Percentiles rank a stretch among this genome's conserved stretches.
Conservation (phyloP, 1,140 invertebrate genomes). For the Drosophila pachea region DNA sequence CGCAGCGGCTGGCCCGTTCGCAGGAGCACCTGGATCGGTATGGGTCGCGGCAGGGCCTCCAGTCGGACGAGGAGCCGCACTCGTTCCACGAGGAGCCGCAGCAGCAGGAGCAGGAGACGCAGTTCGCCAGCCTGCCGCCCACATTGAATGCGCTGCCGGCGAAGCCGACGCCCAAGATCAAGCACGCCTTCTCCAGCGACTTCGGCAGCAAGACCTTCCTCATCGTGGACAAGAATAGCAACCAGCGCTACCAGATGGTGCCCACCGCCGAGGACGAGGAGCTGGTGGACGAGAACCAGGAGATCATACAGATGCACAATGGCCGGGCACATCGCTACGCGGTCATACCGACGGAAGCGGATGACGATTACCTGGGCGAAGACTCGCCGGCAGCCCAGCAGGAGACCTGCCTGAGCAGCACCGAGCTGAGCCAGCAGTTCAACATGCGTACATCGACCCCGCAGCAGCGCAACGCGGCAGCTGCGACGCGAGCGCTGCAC, state of each 20-base stretch:
- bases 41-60: conserved; percentile 49
- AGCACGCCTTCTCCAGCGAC: conserved; percentile 80
- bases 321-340: conserved; percentile 82
- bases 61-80: conserved; percentile 66
- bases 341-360: conserved; percentile 80
- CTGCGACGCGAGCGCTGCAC: conserved; percentile 87
- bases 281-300: conserved; percentile 80
- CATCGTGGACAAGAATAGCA: conserved; percentile 81
- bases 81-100: conserved; percentile 71
- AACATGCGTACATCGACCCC: conserved; percentile 64
- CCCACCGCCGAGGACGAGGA: conserved; percentile 82
- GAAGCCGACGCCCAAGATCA: conserved; percentile 59
- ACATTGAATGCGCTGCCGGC: conserved; percentile 29
- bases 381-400: conserved; percentile 58
- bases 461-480: conserved; percentile 79
- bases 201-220: conserved; percentile 81
- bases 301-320: conserved; percentile 83
- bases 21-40: conserved; percentile 72
- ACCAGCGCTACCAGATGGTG: conserved; percentile 82
- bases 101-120: conserved; percentile 52
- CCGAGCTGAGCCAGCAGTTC: conserved; percentile 61
- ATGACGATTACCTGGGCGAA: conserved; percentile 63
- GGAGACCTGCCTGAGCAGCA: conserved; percentile 76
- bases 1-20: conserved; percentile 61
- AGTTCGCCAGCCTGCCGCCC: conserved; percentile 71